Evolutionary conservation across 1,140 invertebrate species (phyloP).

Genomic region (Brachionus angularis): DNA sequence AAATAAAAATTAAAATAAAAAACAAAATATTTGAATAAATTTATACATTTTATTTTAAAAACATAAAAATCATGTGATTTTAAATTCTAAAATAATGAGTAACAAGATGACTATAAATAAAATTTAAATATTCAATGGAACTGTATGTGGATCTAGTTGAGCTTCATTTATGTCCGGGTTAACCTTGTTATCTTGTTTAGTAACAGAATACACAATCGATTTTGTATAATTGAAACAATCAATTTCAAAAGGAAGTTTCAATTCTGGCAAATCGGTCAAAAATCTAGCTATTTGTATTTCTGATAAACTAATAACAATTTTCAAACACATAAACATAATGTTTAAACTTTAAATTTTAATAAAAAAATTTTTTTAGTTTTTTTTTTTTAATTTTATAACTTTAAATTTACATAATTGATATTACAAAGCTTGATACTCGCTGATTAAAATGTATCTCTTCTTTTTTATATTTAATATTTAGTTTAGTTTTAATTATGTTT

Average conservation of each 20-base stretch:
- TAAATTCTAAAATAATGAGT: background rate
- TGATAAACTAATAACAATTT: background rate
- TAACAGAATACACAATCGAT: background rate
- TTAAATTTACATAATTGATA: background rate
- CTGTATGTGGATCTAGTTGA: background rate
- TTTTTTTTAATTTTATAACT: background rate
- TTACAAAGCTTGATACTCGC: background rate
- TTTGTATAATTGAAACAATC: slow-evolving; percentile 25
- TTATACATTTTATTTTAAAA: background rate
- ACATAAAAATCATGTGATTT: slow-evolving; percentile 19
- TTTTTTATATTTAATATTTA: background rate
- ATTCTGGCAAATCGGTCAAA: background rate
- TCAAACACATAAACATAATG: background rate
- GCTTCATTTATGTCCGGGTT: background rate
- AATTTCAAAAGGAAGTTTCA: background rate
- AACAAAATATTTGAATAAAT: background rate
- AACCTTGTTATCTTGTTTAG: background rate
- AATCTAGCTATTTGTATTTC: slow-evolving; percentile 10
- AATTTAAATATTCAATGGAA: background rate
- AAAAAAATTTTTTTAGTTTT: background rate
- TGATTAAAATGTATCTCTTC: background rate
- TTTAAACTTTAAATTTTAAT: background rate
- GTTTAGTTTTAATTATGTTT: too few species aligned
- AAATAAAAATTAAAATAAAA: background rate
- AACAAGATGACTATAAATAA: background rate